Conservation (phyloP, 2,113 vertebrate genomes). For the Acinonyx jubatus region DNA sequence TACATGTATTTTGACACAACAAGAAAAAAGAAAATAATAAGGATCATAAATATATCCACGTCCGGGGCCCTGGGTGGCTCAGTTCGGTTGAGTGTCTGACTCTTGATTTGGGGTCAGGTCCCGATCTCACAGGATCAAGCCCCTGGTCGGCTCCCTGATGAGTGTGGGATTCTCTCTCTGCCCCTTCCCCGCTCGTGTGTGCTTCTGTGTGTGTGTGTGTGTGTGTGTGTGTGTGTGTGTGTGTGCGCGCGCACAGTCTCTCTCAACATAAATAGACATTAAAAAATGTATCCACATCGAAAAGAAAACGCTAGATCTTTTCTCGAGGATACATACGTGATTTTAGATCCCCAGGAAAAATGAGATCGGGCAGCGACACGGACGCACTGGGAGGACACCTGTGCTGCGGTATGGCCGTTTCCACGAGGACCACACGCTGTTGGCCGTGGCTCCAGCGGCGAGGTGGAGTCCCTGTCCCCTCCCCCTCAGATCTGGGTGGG, state of each 20-base stretch:
- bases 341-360: neutral
- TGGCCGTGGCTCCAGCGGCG: neutral
- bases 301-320: neutral
- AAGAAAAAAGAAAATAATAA: neutral
- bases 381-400: rapidly evolving
- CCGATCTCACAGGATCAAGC: too few species aligned
- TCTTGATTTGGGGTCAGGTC: too few species aligned
- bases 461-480: neutral
- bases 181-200: too few species aligned
- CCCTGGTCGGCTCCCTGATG: too few species aligned
- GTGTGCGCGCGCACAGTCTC: too few species aligned
- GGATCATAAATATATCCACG: neutral
- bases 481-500: neutral
- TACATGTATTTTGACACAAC: neutral
- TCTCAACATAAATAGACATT: too few species aligned
- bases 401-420: neutral
- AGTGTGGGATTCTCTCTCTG: too few species aligned
- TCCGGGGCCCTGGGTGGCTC: too few species aligned
- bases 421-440: neutral
- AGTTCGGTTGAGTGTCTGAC: too few species aligned
- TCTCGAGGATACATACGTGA: neutral
- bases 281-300: neutral
- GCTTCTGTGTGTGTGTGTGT: too few species aligned
- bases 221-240: too few species aligned
- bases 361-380: rapidly evolving